These are phyloP conservation scores for Tortricodes alternella DNA, from an alignment of 2,888 invertebrate species.

Conservation along the genomic window DNA sequence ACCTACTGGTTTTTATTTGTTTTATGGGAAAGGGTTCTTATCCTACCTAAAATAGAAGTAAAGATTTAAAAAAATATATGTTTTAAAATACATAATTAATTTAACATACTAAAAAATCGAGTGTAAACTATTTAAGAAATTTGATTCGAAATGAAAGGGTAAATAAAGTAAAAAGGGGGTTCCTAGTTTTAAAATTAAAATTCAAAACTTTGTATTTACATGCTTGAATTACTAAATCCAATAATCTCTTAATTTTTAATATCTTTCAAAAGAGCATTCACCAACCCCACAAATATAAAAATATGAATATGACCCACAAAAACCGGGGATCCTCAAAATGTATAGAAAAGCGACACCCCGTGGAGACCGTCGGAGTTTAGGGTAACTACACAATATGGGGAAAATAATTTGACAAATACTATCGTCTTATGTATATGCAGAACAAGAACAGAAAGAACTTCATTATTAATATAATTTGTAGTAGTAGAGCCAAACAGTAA, in stretches of 20 bases:
- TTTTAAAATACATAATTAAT: too few relatives aligned
- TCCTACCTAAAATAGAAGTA: too few relatives aligned
- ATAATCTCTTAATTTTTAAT: conserved; percentile 22
- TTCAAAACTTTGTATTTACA: too few relatives aligned
- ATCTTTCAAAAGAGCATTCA: conserved; percentile 20
- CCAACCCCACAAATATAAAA: conserved; percentile 16
- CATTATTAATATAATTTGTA: too few relatives aligned
- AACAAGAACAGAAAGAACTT: too few relatives aligned
- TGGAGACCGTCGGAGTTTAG: conserved; percentile 4
- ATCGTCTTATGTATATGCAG: neutral
- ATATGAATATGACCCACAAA: conserved; percentile 22
- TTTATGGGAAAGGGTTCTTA: conserved; percentile 67
- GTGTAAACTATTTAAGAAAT: too few relatives aligned
- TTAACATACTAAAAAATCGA: too few relatives aligned
- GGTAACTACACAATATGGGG: neutral
- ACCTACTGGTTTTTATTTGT: conserved; percentile 35
- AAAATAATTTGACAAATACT: neutral
- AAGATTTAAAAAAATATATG: too few relatives aligned
- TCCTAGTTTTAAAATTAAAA: too few relatives aligned
- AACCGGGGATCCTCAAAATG: neutral
- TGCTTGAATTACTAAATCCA: conserved; percentile 3
- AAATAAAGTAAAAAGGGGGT: too few relatives aligned
- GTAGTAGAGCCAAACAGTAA: too few relatives aligned
- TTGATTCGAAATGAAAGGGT: too few relatives aligned
- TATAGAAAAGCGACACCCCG: conserved; percentile 18